Evolutionary conservation across 92 coral and sea anemone species (phyloP).

Genomic region (Umimayanthus chanpuru): DNA sequence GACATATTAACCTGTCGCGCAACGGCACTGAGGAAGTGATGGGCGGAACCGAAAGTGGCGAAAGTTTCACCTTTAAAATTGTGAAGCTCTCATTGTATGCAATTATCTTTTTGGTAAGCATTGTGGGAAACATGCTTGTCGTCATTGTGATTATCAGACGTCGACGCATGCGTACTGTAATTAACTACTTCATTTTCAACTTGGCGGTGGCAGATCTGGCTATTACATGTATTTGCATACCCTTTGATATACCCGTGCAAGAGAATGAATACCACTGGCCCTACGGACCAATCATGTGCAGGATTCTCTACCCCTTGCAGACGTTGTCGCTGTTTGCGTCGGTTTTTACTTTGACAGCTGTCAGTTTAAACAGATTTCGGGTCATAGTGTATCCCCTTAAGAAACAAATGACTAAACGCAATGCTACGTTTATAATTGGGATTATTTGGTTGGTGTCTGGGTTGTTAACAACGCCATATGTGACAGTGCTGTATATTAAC

Average conservation of each 20-base stretch:
- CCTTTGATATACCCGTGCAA: constrained; percentile 92
- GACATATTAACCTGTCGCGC: not conserved
- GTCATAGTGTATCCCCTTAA: constrained; percentile 91
- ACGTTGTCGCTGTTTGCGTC: constrained; percentile 91
- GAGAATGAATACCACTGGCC: constrained; percentile 90
- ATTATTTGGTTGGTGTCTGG: constrained; percentile 73
- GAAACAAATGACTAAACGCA: constrained; percentile 72
- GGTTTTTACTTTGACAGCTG: constrained; percentile 89
- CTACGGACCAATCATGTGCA: constrained; percentile 84
- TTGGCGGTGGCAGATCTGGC: constrained; percentile 92
- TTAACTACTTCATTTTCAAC: constrained; percentile 91
- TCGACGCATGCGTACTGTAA: constrained; percentile 93
- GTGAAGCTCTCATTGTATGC: constrained; percentile 81
- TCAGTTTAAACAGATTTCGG: constrained; percentile 91
- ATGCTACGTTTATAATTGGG: constrained; percentile 58
- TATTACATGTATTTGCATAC: constrained; percentile 88
- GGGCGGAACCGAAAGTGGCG: constrained; percentile 46
- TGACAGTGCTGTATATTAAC: constrained; percentile 54
- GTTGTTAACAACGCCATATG: constrained; percentile 71
- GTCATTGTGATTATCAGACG: constrained; percentile 87
- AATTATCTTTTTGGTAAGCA: constrained; percentile 85
- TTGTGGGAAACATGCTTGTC: constrained; percentile 88
- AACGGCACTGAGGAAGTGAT: not conserved
- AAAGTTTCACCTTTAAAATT: constrained; percentile 70
- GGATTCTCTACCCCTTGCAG: constrained; percentile 83